Evolutionary conservation across 2,888 invertebrate species (phyloP).

Genomic region (Drosophila maculinotata): DNA sequence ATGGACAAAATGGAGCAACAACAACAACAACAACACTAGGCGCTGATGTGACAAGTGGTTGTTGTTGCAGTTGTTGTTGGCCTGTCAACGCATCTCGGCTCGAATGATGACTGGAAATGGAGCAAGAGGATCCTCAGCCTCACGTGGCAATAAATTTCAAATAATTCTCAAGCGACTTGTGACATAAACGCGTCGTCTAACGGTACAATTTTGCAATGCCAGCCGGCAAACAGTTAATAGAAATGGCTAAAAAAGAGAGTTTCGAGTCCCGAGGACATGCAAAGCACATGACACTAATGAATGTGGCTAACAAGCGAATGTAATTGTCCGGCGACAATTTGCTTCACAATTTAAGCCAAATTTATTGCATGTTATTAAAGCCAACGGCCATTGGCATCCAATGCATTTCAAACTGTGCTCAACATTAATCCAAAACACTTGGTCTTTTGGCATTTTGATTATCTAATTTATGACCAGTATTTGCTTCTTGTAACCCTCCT

Average conservation of each 20-base stretch:
- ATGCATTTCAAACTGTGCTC: slow-evolving; percentile 52
- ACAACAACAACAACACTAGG: slow-evolving; percentile 27
- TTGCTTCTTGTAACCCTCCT: slow-evolving; percentile 9
- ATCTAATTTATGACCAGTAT: slow-evolving; percentile 62
- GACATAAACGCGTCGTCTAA: slow-evolving; percentile 55
- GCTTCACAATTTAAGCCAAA: slow-evolving; percentile 53
- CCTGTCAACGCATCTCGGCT: slow-evolving; percentile 67
- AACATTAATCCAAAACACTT: slow-evolving; percentile 25
- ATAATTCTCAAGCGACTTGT: slow-evolving; percentile 55
- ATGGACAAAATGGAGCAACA: slow-evolving; percentile 78
- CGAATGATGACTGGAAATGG: slow-evolving; percentile 67
- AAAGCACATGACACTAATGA: slow-evolving; percentile 72
- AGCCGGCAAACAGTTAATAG: slow-evolving; percentile 42
- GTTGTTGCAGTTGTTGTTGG: slow-evolving; percentile 39
- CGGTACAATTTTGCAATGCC: slow-evolving; percentile 44
- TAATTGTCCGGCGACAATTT: slow-evolving; percentile 71
- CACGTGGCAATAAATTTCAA: slow-evolving; percentile 70
- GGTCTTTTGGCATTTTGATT: slow-evolving; percentile 69
- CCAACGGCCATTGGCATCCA: slow-evolving; percentile 30
- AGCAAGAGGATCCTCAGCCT: slow-evolving; percentile 68
- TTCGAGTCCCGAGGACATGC: slow-evolving; percentile 46
- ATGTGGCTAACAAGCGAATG: slow-evolving; percentile 51
- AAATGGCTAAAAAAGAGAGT: slow-evolving; percentile 4
- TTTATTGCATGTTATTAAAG: slow-evolving; percentile 47
- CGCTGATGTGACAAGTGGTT: slow-evolving; percentile 36